Conservation (phyloP, 1,140 invertebrate genomes). For the Pseudomyrmex sp. region DNA sequence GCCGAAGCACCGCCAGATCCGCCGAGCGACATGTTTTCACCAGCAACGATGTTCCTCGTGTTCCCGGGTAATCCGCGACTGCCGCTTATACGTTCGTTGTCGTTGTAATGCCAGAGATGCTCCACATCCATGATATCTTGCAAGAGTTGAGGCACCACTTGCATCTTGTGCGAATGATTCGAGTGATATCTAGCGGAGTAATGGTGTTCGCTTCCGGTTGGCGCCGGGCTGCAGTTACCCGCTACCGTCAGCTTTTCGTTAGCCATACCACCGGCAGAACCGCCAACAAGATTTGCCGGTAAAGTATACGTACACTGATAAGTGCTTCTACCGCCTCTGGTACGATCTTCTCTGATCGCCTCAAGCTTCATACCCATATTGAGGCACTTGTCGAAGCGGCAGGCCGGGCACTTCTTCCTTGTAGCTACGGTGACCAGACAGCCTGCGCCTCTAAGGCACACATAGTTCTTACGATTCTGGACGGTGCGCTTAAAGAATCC, state of each 20-base stretch:
- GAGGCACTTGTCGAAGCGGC: slow-evolving; percentile 98
- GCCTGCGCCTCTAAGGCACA: slow-evolving; percentile 95
- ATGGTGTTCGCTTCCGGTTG: slow-evolving; percentile 81
- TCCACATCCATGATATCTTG: slow-evolving; percentile 98
- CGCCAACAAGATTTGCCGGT: slow-evolving; percentile 88
- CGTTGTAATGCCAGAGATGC: slow-evolving; percentile 96
- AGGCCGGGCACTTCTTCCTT: slow-evolving; percentile 98
- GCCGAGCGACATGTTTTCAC: slow-evolving; percentile 48
- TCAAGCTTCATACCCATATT: slow-evolving; percentile 98
- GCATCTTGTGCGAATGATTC: slow-evolving; percentile 83
- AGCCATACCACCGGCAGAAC: slow-evolving; percentile 81
- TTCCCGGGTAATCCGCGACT: slow-evolving; percentile 59
- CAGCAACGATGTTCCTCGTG: slow-evolving; percentile 27
- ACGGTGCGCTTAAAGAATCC: slow-evolving; percentile 99
- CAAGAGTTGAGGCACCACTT: slow-evolving; percentile 82
- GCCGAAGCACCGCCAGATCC: slow-evolving; percentile 40
- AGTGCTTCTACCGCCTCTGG: slow-evolving; percentile 96
- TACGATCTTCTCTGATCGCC: slow-evolving; percentile 97
- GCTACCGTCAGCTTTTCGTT: slow-evolving; percentile 79
- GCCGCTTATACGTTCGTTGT: slow-evolving; percentile 83
- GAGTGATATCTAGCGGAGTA: slow-evolving; percentile 81
- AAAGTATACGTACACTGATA: slow-evolving; percentile 97
- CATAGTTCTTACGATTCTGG: slow-evolving; percentile 98
- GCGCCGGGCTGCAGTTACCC: slow-evolving; percentile 82
- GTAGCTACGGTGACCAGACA: slow-evolving; percentile 97